These are phyloP conservation scores for Halcyon smyrnensis DNA, from an alignment of 2,797 vertebrate genomes.

Conservation along the genomic window DNA sequence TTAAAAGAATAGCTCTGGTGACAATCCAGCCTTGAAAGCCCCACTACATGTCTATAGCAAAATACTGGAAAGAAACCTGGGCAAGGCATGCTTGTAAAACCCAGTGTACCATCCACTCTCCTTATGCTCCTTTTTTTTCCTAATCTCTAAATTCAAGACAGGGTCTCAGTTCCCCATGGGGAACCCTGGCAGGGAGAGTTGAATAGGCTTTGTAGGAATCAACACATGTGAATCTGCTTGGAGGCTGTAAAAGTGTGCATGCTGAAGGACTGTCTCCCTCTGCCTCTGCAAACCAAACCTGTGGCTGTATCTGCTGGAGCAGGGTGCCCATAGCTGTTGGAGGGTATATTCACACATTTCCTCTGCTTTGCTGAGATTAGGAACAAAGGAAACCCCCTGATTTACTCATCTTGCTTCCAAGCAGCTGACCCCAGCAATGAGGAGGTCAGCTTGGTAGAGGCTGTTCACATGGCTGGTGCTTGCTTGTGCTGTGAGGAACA, in stretches of 20 bases:
- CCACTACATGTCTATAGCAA: neutral
- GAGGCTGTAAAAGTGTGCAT: neutral
- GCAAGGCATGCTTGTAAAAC: neutral
- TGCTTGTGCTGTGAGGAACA: neutral
- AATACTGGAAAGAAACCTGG: neutral
- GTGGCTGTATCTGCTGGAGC: neutral
- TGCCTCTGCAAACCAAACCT: neutral
- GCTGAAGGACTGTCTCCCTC: neutral
- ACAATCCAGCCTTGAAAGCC: neutral
- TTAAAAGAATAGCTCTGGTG: neutral
- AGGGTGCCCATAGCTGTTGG: fast-evolving
- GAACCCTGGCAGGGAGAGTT: neutral
- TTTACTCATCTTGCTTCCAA: neutral
- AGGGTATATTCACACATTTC: neutral
- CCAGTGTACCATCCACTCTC: neutral
- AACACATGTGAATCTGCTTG: neutral
- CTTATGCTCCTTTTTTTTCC: neutral
- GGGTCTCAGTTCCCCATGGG: neutral
- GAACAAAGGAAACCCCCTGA: neutral
- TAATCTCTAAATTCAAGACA: neutral
- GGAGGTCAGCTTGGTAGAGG: neutral
- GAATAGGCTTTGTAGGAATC: neutral
- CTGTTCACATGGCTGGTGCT: neutral
- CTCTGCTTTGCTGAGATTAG: neutral
- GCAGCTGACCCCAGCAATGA: neutral